These are phyloP conservation scores for Gymnothorax javanicus DNA, from an alignment of 2,797 vertebrate genomes.

Conservation along the genomic window DNA sequence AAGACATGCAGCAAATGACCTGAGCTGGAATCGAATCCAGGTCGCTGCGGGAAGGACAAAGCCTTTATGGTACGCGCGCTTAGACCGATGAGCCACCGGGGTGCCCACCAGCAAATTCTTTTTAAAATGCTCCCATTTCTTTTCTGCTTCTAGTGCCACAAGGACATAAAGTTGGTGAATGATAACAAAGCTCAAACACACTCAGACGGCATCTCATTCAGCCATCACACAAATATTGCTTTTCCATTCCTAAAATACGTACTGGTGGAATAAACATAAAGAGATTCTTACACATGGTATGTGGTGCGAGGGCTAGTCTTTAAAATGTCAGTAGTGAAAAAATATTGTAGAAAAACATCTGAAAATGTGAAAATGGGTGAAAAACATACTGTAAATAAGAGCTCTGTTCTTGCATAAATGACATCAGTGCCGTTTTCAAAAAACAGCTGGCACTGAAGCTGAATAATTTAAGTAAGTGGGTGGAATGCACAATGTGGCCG, in stretches of 20 bases:
- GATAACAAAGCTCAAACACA: background rate
- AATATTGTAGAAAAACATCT: background rate
- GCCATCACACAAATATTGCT: background rate
- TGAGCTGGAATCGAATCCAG: no score
- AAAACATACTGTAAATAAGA: conserved; percentile 1
- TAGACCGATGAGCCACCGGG: no score
- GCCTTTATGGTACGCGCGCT: no score
- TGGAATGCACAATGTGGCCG: conserved; percentile 54
- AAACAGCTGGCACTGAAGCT: conserved; percentile 50
- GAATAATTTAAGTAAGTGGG: conserved; percentile 63
- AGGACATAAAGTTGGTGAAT: background rate
- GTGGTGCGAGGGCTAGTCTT: background rate
- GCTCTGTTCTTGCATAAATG: conserved; percentile 11
- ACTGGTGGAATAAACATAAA: background rate
- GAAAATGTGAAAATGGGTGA: background rate
- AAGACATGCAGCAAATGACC: no score
- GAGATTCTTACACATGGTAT: background rate
- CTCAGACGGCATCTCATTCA: background rate
- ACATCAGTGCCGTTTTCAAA: conserved; percentile 22
- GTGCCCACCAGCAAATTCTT: no score
- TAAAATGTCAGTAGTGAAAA: background rate
- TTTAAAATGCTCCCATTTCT: no score
- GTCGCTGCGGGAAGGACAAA: no score
- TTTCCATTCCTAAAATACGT: background rate
- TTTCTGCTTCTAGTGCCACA: background rate